Conservation (phyloP, 92 coral and sea anemone species). For the Chrysogorgia sp. region DNA sequence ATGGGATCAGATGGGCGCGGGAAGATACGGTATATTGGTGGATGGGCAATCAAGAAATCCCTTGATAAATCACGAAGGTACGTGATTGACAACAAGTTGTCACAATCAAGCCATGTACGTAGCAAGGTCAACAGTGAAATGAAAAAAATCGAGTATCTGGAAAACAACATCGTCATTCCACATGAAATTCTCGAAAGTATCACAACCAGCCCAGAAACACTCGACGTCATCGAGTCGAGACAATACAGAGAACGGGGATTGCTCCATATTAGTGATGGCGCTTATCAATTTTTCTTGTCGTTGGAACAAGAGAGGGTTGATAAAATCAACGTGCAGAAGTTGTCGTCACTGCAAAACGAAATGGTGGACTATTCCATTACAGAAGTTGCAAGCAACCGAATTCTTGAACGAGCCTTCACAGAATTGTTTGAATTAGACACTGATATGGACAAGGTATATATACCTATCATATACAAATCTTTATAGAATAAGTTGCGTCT, state of each 20-base stretch:
- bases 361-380: neutral
- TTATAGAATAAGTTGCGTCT: no score
- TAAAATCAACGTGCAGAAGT: neutral
- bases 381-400: no score
- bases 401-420: no score
- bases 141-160: neutral
- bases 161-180: conserved; percentile 15
- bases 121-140: neutral
- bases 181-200: neutral
- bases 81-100: neutral
- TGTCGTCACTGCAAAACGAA: neutral
- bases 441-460: no score
- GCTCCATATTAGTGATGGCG: conserved; percentile 16
- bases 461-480: no score
- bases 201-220: neutral
- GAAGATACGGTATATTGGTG: conserved; percentile 2
- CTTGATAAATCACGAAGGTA: neutral
- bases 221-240: conserved; percentile 8
- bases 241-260: conserved; percentile 21
- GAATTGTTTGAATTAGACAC: no score
- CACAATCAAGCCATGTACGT: neutral
- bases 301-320: conserved; percentile 27
- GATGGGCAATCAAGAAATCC: conserved; percentile 7
- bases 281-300: neutral
- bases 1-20: neutral